Base-by-base conservation (phyloP, 1,140 invertebrate species). In the Mizuhopecten yessoensis region DNA sequence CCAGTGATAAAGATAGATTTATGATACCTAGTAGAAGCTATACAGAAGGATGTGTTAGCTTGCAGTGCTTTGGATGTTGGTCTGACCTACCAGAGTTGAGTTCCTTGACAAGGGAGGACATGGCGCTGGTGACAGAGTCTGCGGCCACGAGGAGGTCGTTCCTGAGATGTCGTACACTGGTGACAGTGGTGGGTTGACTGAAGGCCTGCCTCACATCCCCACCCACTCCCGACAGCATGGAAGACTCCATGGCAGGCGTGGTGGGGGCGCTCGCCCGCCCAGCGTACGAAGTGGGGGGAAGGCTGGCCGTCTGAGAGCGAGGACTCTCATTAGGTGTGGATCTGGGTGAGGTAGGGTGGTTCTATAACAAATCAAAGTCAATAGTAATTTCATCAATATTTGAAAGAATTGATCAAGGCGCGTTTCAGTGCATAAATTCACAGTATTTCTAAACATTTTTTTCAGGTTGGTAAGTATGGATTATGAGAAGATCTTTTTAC, bases 81-180 rank as follows among this genome's bases (percentile, higher is more conserved):
- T 5, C 9, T 45, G 42, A 45, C 87, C 89, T 91, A 97, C 97
- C 98, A 97, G 98, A 98, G 97, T 99, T 99, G 34, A 99, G 97
- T 97, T 99, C 99, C 96, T 98, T 97, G 89, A 99, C 99, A 93
- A 99, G 97, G 57, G 98, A 99, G 88, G 98, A 99, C 98, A 99
- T 99, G 87, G 99, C 99, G 97, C 98, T 99, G 88, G 99, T 99
- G 89, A 99, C 98, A 88, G 98, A 99, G 97, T 99, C 98, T 89
- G 99, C 98, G 87, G 99, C 98, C 94, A 98, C 98, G 92, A 99
- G 97, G 49, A 99, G 97, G 97, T 99, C 98, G 95, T 98, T 98
- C 34, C 95, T 92, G 42, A 96, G 91, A 92, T 94, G 94, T 17
- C 94, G 92, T 9, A 94, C 93, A 86, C 93, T 94, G 2, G 93